Conservation (phyloP, 2,113 vertebrate species). For the Urocitellus parryii region DNA sequence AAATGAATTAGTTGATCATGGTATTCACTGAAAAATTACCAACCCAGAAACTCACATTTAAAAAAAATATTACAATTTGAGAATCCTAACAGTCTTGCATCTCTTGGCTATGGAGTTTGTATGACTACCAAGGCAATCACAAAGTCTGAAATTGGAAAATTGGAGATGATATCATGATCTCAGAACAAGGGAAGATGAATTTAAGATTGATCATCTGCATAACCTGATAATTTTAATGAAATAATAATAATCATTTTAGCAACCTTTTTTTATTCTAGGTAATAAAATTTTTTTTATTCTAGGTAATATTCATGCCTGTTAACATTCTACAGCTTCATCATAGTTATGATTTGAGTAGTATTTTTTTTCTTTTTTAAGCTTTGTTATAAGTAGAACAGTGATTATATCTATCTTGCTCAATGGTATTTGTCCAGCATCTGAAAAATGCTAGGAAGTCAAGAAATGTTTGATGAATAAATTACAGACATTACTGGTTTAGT, state of each 20-base stretch:
- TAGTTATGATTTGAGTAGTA: not conserved
- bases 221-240: not conserved
- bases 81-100: not conserved
- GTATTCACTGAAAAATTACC: not conserved
- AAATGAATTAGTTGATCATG: not conserved
- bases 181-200: not conserved
- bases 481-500: not conserved
- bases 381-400: not conserved
- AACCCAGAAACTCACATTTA: not conserved
- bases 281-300: not conserved
- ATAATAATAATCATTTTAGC: not conserved
- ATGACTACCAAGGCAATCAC: not conserved
- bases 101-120: not conserved
- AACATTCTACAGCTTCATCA: not conserved
- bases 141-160: not conserved
- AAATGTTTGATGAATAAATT: not conserved
- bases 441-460: not conserved
- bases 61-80: not conserved
- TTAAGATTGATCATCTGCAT: not conserved
- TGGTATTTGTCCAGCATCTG: not conserved
- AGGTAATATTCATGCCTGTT: not conserved
- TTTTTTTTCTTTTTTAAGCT: not conserved
- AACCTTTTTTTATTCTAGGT: not conserved
- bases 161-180: not conserved
- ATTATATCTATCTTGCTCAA: not conserved